These are phyloP conservation scores for Nemurella pictetii DNA, from an alignment of 2,888 invertebrate species.

Conservation along the genomic window DNA sequence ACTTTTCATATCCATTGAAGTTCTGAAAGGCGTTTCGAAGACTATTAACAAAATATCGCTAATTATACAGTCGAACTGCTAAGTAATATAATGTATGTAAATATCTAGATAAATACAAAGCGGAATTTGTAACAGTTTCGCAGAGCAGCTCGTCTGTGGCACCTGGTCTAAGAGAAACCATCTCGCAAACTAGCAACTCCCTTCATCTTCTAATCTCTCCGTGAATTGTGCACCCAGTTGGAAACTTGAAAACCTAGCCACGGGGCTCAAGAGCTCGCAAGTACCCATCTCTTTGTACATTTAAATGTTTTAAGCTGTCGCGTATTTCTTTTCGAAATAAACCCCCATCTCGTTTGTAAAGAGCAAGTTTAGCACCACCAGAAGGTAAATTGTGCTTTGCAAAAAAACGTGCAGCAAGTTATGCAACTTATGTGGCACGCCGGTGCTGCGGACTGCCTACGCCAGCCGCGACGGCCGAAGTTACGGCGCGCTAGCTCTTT, in stretches of 20 bases:
- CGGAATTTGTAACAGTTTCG: not conserved
- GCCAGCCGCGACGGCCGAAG: not conserved
- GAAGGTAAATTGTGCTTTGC: not conserved
- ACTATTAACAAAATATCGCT: not conserved
- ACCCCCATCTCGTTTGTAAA: not conserved
- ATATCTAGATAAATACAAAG: not conserved
- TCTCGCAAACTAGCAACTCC: not conserved
- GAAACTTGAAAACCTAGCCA: not conserved
- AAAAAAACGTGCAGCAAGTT: not conserved
- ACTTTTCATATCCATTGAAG: not conserved
- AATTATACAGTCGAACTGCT: not conserved
- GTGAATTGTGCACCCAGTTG: not conserved
- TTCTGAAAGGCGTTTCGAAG: not conserved
- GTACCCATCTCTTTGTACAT: not conserved
- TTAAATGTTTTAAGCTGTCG: not conserved
- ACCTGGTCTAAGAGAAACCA: too few species aligned
- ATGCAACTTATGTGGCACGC: not conserved
- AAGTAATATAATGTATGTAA: not conserved
- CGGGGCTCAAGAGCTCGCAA: not conserved
- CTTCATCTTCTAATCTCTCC: not conserved
- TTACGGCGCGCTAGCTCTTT: not conserved
- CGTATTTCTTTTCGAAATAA: not conserved
- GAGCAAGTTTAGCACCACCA: not conserved
- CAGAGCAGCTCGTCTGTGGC: not conserved
- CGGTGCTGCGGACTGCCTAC: not conserved